Evolutionary conservation across 35 echinoderm and acorn worm species (phyloP).

Genomic region (Acanthaster planci): DNA sequence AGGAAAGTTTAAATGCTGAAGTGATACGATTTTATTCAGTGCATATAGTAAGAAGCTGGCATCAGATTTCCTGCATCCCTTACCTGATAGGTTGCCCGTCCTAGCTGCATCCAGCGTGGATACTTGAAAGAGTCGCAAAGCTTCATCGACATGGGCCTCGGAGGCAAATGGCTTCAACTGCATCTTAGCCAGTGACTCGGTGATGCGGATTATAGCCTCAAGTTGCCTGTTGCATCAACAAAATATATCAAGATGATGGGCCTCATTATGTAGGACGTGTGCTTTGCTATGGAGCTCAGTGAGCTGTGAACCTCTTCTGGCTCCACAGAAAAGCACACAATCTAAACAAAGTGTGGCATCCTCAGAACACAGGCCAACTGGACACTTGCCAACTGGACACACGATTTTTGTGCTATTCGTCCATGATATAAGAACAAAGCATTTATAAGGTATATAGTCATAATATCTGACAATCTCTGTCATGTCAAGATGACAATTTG

Average conservation of each 20-base stretch:
- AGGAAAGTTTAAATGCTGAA: too few relatives aligned
- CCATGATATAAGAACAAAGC: too few relatives aligned
- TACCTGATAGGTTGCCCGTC: constrained; percentile 91
- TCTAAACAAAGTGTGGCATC: neutral
- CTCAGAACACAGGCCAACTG: neutral
- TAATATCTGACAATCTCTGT: too few relatives aligned
- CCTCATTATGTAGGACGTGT: too few relatives aligned
- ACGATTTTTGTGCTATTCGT: too few relatives aligned
- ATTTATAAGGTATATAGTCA: too few relatives aligned
- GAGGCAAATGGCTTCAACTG: constrained; percentile 87
- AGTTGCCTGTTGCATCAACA: constrained; percentile 68
- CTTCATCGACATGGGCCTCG: constrained; percentile 86
- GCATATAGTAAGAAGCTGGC: too few relatives aligned
- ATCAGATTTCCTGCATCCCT: neutral
- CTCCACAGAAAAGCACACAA: neutral
- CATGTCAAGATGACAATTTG: too few relatives aligned
- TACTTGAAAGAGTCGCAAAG: constrained; percentile 88
- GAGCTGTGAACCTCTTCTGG: neutral
- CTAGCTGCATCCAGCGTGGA: constrained; percentile 90
- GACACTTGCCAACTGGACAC: too few relatives aligned
- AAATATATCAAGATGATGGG: too few relatives aligned
- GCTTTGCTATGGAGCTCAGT: neutral
- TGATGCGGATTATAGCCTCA: constrained; percentile 92
- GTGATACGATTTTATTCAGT: too few relatives aligned
- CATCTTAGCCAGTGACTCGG: constrained; percentile 97